Base-by-base conservation (phyloP, 2,888 invertebrate species). In the Beris morrisii region DNA sequence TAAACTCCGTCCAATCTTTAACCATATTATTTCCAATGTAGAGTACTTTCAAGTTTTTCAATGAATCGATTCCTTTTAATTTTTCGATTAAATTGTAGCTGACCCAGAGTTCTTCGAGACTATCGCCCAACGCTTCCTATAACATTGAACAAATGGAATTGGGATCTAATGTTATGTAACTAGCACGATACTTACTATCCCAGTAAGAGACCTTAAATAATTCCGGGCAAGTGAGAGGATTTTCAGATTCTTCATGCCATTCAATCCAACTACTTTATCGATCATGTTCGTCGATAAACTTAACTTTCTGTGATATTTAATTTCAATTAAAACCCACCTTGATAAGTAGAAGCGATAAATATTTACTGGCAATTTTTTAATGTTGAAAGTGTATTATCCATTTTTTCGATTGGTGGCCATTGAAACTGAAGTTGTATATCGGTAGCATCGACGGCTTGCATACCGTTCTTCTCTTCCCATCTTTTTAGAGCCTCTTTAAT, bases 51-150 rank as follows among this genome's bases (percentile, higher is more conserved):
- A 97, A 79, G 65, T 88, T 93, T 76, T 91, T 91, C 72, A 97
- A 82, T 0, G 87, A 87, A 58, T 87, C 88, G 1, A 95, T 85
- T 0, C 95, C 95, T 82, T 95, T 96, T 46, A 95, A 82, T 80
- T 95, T 96, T 75, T 97, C 97, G 63, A 97, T 90, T 46, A 88
- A 80, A 79, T 97, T 97, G 77, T 96, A 97, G 0, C 96, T 97
- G 58, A 96, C 88, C 97, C 97, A 97, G 2, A 97, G 80, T 77
- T 97, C 91, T 77, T 95, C 93, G 38, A 97, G 78, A 0, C 92
- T 91, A 13, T 97, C 96, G 0, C 88, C 90, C 5, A 96, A 83
- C 0, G 87, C 86, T 82, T 97, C 97, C 88, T 89, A 64, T 4
- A 31, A 45, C 9, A 7, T 38, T 48, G 3, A 22, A 22, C 22